Conservation (phyloP, 2,797 vertebrate genomes). For the Scyliorhinus canicula region DNA sequence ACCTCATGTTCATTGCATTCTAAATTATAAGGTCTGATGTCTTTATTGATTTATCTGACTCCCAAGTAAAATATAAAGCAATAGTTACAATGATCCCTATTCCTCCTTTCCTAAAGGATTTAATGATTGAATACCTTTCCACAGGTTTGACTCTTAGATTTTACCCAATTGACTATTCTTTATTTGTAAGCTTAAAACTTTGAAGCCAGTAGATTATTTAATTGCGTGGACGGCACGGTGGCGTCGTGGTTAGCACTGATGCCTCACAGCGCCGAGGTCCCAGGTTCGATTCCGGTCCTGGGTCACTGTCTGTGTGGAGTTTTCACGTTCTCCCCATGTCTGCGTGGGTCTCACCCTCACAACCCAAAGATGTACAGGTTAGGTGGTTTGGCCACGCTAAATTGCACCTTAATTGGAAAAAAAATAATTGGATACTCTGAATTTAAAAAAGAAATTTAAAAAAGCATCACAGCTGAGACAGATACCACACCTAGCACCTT, state of each 20-base stretch:
- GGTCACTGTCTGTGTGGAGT: too few relatives aligned
- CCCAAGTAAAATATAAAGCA: background rate
- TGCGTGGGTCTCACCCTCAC: too few relatives aligned
- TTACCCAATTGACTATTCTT: background rate
- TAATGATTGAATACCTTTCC: background rate
- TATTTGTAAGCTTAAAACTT: background rate
- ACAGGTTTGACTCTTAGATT: background rate
- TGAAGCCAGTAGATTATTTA: background rate
- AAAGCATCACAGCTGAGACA: background rate
- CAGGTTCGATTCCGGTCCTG: too few relatives aligned
- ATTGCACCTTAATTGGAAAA: too few relatives aligned
- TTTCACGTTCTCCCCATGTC: too few relatives aligned
- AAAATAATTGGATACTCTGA: too few relatives aligned
- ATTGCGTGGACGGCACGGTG: too few relatives aligned
- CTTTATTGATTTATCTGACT: background rate
- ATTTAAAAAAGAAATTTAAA: too few relatives aligned
- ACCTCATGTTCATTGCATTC: background rate
- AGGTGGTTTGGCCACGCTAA: too few relatives aligned
- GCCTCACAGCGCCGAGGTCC: too few relatives aligned
- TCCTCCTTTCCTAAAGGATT: background rate
- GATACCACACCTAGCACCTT: background rate
- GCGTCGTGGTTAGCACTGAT: too few relatives aligned
- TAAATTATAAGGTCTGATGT: background rate
- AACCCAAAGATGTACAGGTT: too few relatives aligned
- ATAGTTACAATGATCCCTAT: background rate